Conservation (phyloP, 2,797 vertebrate genomes). For the Rhinella marina region DNA sequence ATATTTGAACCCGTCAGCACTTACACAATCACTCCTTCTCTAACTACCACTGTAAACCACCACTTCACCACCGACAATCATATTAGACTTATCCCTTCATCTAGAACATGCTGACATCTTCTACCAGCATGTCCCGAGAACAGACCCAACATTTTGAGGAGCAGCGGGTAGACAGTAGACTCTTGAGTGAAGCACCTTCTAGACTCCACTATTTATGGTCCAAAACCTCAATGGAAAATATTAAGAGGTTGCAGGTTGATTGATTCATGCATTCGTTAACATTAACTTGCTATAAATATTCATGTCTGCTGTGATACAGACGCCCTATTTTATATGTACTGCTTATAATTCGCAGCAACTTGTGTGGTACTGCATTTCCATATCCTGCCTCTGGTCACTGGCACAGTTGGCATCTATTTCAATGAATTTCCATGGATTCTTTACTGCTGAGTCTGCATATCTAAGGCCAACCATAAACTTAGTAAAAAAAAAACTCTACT, state of each 20-base stretch:
- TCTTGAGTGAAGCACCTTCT: not conserved
- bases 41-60: not conserved
- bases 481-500: not conserved
- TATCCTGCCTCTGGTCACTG: not conserved
- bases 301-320: slow-evolving; percentile 5
- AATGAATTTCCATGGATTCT: not conserved
- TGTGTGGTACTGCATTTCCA: not conserved
- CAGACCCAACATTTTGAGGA: slow-evolving; percentile 22
- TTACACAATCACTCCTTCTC: not conserved
- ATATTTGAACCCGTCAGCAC: not conserved
- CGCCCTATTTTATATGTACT: not conserved
- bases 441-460: not conserved
- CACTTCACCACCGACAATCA: not conserved
- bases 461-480: not conserved
- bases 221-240: not conserved
- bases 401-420: not conserved
- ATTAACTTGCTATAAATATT: not conserved
- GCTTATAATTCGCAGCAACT: not conserved
- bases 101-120: slow-evolving; percentile 19
- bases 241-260: not conserved
- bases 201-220: not conserved
- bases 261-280: not conserved
- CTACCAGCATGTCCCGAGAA: slow-evolving; percentile 1
- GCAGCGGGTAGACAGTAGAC: not conserved
- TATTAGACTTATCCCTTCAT: not conserved